Evolutionary conservation across 1,140 invertebrate species (phyloP), one percentile per base, ranked within the genome.

Genomic region (Microplitis mediator): DNA sequence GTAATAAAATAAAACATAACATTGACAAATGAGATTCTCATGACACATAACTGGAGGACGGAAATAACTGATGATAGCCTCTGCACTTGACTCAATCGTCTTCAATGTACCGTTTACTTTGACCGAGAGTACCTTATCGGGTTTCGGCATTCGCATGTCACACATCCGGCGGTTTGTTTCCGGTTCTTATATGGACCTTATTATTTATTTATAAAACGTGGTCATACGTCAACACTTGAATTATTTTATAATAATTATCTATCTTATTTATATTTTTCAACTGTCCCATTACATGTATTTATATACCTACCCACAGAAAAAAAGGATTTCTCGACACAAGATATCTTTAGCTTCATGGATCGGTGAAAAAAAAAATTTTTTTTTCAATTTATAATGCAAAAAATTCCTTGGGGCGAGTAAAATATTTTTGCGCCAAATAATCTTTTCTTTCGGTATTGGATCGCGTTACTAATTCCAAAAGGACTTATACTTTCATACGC

Each of bases 91-190:
- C 14, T 34, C 11, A 60, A 16, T 32, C 34, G 34, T 23, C 23
- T 23, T 23, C 23, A 23, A 51, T 61, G 32, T 74, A 82, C 81
- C 80, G 81, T 82, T 82, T n/a, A 23, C 60, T 62, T 50, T 79
- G 80, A 77, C 80, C 78, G 79, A 68, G 39, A 77, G 74, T 65
- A 45, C 81, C 80, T 79, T 80, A 79, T 81, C 79, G 76, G 80
- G 65, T 80, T 77, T 75, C 65, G 66, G 71, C 62, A 60, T 76
- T 74, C 75, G 75, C 72, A 14, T 56, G 23, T 60, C 14, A 74
- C 39, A 45, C 75, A 80, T 80, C 79, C 80, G 80, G 77, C 67
- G 32, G 69, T 6, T 54, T 54, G 66, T 54, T 79, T 81, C 74
- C 76, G 74, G 75, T 36, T 34, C 45, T 54, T 62, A 32, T 66